Conservation (phyloP, 2,888 invertebrate species). For the Erannis defoliaria region DNA sequence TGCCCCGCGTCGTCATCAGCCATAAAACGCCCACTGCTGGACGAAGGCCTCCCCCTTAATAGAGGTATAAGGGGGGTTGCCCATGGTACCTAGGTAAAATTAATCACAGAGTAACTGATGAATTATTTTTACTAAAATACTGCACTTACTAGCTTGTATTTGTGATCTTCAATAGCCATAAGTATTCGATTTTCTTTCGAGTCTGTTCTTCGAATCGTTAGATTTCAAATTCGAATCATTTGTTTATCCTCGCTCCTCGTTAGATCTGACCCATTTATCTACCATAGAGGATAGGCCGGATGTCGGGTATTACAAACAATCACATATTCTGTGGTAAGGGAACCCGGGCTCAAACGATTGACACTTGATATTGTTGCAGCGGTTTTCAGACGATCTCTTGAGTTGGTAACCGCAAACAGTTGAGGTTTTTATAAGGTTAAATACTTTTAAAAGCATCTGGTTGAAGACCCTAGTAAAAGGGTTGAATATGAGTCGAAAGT, state of each 20-base stretch:
- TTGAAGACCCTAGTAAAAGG: no score
- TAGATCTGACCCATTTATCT: constrained; percentile 18
- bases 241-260: constrained; percentile 1
- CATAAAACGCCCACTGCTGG: no score
- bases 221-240: constrained; percentile 1
- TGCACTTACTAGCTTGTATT: no score
- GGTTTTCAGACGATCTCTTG: constrained; percentile 2
- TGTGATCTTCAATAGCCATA: no score
- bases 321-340: not conserved
- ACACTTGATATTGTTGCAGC: constrained; percentile 22
- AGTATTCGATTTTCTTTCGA: not conserved
- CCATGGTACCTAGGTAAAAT: no score
- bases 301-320: constrained; percentile 11
- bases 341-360: constrained; percentile 17
- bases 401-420: not conserved
- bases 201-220: not conserved
- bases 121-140: no score
- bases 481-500: no score
- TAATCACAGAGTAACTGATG: no score
- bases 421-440: constrained; percentile 5
- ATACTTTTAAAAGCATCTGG: not conserved
- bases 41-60: no score
- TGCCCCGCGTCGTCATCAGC: no score
- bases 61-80: no score
- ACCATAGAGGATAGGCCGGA: constrained; percentile 15